Evolutionary conservation across 92 coral and sea anemone genomes (phyloP), one percentile per base, ranked within the genome.

Genomic region (Zoanthus sansibaricus): DNA sequence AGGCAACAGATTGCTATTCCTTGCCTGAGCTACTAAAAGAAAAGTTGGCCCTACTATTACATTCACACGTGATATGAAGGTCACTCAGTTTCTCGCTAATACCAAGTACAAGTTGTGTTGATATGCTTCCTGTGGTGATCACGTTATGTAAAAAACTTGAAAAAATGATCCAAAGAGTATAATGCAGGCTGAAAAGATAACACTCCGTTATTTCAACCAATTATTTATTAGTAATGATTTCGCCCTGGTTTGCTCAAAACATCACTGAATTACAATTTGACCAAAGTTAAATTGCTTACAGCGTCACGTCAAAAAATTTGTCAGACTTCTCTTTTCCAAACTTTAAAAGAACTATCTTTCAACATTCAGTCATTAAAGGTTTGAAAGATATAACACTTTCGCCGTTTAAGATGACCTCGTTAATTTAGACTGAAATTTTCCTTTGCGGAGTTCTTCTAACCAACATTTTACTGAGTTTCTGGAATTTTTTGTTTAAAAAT

Each of bases 241-340:
- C 72, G 70, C 44, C 52, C 25, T 17, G 51, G n/a, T 48, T 56
- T 12, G 37, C n/a, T 33, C 16, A 33, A 82, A 82, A 70, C 82
- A 75, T 87, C 71, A 45, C 44, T 71, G 42, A 14, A 71, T 32
- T 82, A 18, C 47, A 82, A 37, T 87, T 87, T 87, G 70, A 78
- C 86, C 37, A 37, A 30, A 87, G 2, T 87, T 80, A 64, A 12
- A 54, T 56, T 52, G 5, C 72, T 42, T 75, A 78, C 48, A 54
- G 86, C 87, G 73, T 82, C 79, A 72, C 82, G 25, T 87, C 52
- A 72, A 87, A 71, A 71, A 59, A 80, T 87, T 87, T 87, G 87
- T 87, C 90, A 87, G 79, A 48, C 32, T 58, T 45, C 9, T 47
- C 17, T 21, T 87, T 87, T 87, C 51, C 52, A 82, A 33, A 61